These are phyloP conservation scores for Verasper variegatus DNA, from an alignment of 2,113 vertebrate genomes.

Conservation along the genomic window DNA sequence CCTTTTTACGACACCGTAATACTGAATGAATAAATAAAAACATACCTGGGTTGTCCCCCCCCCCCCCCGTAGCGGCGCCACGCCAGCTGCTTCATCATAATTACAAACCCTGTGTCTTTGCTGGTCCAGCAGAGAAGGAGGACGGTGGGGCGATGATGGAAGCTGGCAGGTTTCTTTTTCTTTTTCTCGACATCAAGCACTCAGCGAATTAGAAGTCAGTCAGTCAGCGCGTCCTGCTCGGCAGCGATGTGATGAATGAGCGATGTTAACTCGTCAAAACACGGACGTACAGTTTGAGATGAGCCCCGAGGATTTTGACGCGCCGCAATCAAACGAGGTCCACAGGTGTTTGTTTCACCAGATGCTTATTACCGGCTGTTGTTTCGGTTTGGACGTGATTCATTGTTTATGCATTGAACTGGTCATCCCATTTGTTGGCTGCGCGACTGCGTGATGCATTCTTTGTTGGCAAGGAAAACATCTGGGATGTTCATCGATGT, in stretches of 20 bases:
- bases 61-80: neutral
- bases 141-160: constrained; percentile 11
- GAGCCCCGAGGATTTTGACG: constrained; percentile 27
- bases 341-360: constrained; percentile 47
- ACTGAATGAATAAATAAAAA: neutral
- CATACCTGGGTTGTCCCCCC: neutral
- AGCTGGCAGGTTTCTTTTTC: neutral
- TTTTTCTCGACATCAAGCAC: constrained; percentile 17
- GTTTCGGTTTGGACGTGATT: constrained; percentile 39
- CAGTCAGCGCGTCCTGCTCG: constrained; percentile 10
- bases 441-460: constrained; percentile 28
- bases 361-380: constrained; percentile 50
- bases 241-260: constrained; percentile 9
- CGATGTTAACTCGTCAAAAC: constrained; percentile 4
- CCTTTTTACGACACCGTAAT: too few relatives aligned
- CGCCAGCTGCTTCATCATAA: constrained; percentile 43
- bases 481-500: constrained; percentile 48
- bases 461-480: constrained; percentile 51
- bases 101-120: constrained; percentile 42
- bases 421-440: constrained; percentile 45
- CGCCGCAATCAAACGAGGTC: constrained; percentile 29
- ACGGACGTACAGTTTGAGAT: constrained; percentile 15
- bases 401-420: constrained; percentile 49
- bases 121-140: neutral
- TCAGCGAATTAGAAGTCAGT: constrained; percentile 16